A percentile compares a stretch with the other conserved stretches of the same genome.
phyloP scores from a whole-genome alignment of 2,113 vertebrate species.

The Natator depressus region DNA sequence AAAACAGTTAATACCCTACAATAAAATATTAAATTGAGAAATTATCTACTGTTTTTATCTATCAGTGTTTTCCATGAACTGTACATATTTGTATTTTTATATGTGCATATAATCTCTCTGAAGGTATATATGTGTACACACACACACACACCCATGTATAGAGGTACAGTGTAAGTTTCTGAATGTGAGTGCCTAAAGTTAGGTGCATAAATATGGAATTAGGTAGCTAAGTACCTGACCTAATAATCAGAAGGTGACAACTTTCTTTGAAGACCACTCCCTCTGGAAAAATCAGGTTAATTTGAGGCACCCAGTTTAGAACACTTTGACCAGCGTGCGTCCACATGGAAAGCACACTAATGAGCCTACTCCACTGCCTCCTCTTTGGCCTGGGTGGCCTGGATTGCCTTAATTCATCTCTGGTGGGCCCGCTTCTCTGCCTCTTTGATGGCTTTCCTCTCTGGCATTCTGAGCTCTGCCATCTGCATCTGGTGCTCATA shows the following conservation, averaged over 20 bases:
- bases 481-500: no score
- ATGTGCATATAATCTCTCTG: neutral
- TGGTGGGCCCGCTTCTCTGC: neutral
- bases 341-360: neutral
- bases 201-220: neutral
- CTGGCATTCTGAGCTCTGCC: neutral
- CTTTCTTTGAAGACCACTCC: neutral
- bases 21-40: neutral
- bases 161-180: neutral
- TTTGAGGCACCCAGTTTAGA: neutral
- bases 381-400: neutral
- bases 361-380: neutral
- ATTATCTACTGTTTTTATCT: neutral
- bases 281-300: neutral
- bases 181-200: neutral
- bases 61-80: neutral
- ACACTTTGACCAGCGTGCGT: neutral
- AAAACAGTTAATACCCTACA: neutral
- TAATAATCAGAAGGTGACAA: rapidly evolving
- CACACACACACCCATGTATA: no score
- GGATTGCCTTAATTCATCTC: neutral
- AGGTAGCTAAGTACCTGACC: neutral
- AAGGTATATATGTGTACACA: rapidly evolving
- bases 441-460: neutral
- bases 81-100: neutral